Evolutionary conservation across 1,140 invertebrate genomes (phyloP).

Genomic region (Amyelois transitella): DNA sequence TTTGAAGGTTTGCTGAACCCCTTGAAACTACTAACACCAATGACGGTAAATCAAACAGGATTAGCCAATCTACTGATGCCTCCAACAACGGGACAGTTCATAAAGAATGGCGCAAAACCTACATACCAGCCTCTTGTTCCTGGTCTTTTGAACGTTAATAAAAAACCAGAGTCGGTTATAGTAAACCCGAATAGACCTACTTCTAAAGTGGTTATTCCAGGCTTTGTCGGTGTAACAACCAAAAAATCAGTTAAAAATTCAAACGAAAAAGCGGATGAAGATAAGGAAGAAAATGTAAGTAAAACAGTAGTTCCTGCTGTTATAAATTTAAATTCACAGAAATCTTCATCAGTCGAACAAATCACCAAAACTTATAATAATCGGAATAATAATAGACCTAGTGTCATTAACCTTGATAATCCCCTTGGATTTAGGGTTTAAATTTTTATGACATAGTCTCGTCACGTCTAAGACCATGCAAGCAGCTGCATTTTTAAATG

Average conservation of each 20-base stretch:
- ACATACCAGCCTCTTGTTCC: background rate
- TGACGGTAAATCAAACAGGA: background rate
- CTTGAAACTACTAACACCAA: slow-evolving; percentile 13
- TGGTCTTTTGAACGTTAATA: background rate
- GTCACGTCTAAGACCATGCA: too few species aligned
- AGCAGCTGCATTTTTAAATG: too few species aligned
- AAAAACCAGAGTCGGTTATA: background rate
- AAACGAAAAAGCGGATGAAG: background rate
- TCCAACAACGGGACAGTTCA: background rate
- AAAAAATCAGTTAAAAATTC: too few species aligned
- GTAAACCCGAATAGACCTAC: background rate
- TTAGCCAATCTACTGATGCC: background rate
- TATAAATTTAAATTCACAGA: background rate
- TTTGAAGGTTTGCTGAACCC: slow-evolving; percentile 35
- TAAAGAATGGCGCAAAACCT: background rate
- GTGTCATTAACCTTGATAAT: background rate
- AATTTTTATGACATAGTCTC: too few species aligned
- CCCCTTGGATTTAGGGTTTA: too few species aligned
- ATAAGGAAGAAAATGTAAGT: background rate
- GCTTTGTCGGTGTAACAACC: background rate
- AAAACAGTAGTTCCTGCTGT: background rate
- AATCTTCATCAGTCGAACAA: background rate
- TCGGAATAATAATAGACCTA: background rate
- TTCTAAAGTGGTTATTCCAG: background rate
- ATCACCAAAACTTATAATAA: background rate